Conservation (phyloP, 2,797 vertebrate genomes). For the Mormyrus proboscirostris region DNA sequence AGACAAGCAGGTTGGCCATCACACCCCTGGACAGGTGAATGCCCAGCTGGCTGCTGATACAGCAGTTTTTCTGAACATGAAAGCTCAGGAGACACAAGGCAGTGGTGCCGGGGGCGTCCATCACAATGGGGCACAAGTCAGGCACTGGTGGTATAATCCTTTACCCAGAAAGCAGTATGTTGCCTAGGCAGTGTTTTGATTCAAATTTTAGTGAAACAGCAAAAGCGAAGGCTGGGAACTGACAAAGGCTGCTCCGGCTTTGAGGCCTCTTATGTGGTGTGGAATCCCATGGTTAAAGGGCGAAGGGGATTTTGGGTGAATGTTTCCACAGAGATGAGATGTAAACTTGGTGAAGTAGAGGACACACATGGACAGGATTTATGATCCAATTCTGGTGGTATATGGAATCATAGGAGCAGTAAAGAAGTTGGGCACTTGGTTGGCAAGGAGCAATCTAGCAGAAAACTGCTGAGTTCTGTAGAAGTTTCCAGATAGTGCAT, state of each 20-base stretch:
- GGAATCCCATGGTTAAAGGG: neutral
- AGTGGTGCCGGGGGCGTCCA: neutral
- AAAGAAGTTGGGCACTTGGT: neutral
- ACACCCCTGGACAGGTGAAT: neutral
- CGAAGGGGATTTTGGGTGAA: neutral
- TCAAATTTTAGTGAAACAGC: slow-evolving; percentile 12
- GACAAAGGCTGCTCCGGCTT: neutral
- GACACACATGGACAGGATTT: neutral
- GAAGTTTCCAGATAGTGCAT: neutral
- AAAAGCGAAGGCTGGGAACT: neutral
- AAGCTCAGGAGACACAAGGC: neutral
- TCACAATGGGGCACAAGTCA: neutral
- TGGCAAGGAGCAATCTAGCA: neutral
- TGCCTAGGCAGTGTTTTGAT: neutral
- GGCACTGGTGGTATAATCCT: neutral
- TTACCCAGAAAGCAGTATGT: neutral
- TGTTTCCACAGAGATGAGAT: neutral
- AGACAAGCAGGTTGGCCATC: neutral
- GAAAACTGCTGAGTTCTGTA: neutral
- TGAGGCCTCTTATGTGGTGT: neutral
- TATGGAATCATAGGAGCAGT: neutral
- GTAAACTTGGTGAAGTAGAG: neutral
- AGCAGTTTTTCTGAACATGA: neutral
- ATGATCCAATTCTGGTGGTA: neutral
- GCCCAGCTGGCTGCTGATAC: neutral